A percentile compares a stretch with the other conserved stretches of the same genome.
Conservation (phyloP, 2,113 vertebrate genomes). For the Nycticebus coucang region DNA sequence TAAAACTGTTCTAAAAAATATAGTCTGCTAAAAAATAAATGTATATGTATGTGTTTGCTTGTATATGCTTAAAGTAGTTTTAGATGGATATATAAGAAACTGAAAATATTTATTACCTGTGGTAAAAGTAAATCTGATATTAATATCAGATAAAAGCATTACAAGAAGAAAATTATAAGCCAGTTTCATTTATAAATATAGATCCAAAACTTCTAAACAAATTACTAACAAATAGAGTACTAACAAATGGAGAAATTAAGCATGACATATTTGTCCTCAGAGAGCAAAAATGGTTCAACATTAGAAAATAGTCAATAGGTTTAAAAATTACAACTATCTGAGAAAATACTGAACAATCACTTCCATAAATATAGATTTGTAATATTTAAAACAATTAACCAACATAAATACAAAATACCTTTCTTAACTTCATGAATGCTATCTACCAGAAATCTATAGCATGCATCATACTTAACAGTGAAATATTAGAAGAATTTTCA, state of each 20-base stretch:
- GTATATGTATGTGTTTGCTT: neutral
- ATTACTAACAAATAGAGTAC: neutral
- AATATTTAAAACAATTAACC: neutral
- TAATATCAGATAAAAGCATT: neutral
- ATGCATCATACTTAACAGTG: neutral
- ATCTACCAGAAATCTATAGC: neutral
- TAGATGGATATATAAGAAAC: neutral
- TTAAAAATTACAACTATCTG: neutral
- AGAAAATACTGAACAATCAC: neutral
- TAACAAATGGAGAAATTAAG: neutral
- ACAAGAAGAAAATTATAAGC: neutral
- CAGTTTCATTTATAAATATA: neutral
- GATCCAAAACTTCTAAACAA: neutral
- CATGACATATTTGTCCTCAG: neutral
- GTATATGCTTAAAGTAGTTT: neutral
- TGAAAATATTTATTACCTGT: neutral
- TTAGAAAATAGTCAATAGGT: neutral
- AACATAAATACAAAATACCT: neutral
- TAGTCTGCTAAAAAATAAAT: neutral
- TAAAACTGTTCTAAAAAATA: neutral
- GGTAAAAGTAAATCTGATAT: neutral
- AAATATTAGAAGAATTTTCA: neutral
- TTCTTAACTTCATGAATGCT: neutral
- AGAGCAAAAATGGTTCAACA: neutral
- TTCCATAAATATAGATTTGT: neutral